Evolutionary conservation across 2,113 vertebrate species (phyloP).

Genomic region (Psophia crepitans): DNA sequence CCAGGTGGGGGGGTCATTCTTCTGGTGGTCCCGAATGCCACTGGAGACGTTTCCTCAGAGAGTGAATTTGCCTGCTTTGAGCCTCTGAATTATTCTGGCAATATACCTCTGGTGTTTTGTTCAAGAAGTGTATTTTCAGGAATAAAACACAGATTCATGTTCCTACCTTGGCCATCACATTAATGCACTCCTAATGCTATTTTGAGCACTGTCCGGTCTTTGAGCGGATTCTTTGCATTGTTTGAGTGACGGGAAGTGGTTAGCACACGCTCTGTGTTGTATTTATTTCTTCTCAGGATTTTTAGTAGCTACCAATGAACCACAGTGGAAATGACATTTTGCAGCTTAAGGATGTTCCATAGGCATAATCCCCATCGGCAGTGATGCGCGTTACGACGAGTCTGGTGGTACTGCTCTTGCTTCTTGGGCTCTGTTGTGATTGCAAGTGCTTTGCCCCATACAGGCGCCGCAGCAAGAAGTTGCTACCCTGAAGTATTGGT

Average conservation of each 20-base stretch:
- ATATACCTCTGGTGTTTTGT: not conserved
- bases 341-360: not conserved
- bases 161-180: not conserved
- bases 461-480: not conserved
- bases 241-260: not conserved
- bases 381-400: not conserved
- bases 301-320: not conserved
- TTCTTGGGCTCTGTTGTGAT: not conserved
- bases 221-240: not conserved
- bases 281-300: not conserved
- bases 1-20: not conserved
- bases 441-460: rapidly evolving
- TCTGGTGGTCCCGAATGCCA: not conserved
- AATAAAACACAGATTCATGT: not conserved
- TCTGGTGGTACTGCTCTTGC: not conserved
- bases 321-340: not conserved
- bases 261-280: not conserved
- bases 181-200: not conserved
- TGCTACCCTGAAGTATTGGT: not conserved
- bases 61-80: not conserved
- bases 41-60: not conserved
- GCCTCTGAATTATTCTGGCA: not conserved
- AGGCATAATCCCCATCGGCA: not conserved
- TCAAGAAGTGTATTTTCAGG: not conserved
- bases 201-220: not conserved